Evolutionary conservation across 2,888 invertebrate genomes (phyloP), one percentile per base, ranked within the genome.

Genomic region (Lasioglossum villosulum): DNA sequence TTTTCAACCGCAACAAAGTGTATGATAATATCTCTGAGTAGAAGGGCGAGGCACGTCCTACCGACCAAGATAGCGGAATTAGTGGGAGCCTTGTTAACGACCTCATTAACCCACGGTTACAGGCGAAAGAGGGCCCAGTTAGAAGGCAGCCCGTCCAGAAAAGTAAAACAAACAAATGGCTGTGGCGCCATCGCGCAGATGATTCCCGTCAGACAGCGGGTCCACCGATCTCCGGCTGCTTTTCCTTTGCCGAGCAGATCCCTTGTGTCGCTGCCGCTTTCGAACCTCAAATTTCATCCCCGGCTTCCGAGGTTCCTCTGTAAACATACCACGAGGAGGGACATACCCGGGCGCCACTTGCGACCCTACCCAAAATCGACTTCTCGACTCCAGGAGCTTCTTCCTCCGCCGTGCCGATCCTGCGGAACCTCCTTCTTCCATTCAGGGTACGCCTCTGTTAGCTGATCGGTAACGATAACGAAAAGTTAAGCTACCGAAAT

Each of bases 171-270:
- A 95, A 95, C 94, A 95, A 94, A 94, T 94, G 93, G 92, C 90
- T 90, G 88, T 93, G 95, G 95, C 95, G 95, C 95, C 95, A 94
- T 90, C 92, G 92, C 92, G 92, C 95, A 95, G 95, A 95, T 95
- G 95, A 93, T 93, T 93, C 94, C 92, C 91, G 93, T 95, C 94
- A 94, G 93, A 86, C 91, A 88, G 83, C 71, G 80, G 75, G 63
- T 80, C 88, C 85, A 71, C 59, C 73, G 82, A 82, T 73, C 76
- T 77, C 30, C 45, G 19, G 48, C 56, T 82, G 83, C 78, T 89
- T 90, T 89, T 84, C 81, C 82, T 84, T 75, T n/a, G 30, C 68
- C 80, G 79, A 39, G 63, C 30, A 39, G 77, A 52, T 37, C 48
- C 59, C 73, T 68, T 23, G n/a, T 66, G 42, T 45, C 68, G 73